These are phyloP conservation scores for Phenganax marumi DNA, from an alignment of 92 coral and sea anemone genomes.

Conservation along the genomic window DNA sequence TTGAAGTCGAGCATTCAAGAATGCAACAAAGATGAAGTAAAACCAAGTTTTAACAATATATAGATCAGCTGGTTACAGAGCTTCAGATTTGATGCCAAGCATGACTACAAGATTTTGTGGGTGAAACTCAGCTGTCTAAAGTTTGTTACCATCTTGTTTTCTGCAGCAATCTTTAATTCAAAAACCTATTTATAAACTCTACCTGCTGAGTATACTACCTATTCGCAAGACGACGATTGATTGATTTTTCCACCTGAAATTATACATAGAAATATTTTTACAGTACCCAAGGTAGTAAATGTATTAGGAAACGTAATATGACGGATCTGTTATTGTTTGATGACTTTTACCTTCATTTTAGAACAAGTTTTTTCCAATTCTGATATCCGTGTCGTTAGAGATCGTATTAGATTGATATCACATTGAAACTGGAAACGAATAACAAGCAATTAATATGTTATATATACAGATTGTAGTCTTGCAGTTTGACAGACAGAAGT, in stretches of 20 bases:
- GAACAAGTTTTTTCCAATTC: constrained; percentile 18
- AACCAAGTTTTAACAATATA: too few species aligned
- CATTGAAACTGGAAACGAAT: constrained; percentile 6
- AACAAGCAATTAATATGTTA: background rate
- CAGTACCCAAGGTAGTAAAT: background rate
- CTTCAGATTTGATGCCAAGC: too few species aligned
- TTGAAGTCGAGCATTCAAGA: background rate
- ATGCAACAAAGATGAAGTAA: background rate
- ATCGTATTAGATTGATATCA: background rate
- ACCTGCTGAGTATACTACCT: background rate
- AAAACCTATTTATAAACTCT: background rate
- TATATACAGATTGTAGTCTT: background rate
- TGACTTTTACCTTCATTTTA: background rate
- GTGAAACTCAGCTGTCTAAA: too few species aligned
- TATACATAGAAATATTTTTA: background rate
- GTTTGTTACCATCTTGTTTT: background rate
- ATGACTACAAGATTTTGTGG: too few species aligned
- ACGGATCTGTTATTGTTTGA: background rate
- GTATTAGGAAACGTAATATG: too few species aligned
- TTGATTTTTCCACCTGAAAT: background rate
- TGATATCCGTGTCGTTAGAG: constrained; percentile 14
- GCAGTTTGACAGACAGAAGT: background rate
- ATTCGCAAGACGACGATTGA: background rate
- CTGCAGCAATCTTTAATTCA: background rate
- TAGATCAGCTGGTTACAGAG: too few species aligned